Conservation (phyloP, 2,888 invertebrate species). For the Rutpela maculata region DNA sequence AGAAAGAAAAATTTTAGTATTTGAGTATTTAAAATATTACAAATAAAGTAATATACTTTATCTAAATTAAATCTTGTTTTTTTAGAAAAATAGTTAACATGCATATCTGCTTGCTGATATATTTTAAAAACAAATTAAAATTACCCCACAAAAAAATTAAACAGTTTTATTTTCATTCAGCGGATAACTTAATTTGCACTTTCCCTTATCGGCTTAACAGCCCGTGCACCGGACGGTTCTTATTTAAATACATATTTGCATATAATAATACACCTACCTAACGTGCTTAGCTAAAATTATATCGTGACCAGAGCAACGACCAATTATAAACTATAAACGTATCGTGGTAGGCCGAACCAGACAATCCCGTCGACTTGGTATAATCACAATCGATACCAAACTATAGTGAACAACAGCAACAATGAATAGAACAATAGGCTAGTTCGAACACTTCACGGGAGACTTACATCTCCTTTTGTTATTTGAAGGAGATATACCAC, state of each 20-base stretch:
- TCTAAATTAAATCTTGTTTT: too few relatives aligned
- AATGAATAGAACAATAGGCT: constrained; percentile 41
- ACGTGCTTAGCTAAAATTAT: not conserved
- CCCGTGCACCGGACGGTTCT: not conserved
- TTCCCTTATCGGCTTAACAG: not conserved
- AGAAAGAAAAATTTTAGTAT: too few relatives aligned
- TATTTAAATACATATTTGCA: not conserved
- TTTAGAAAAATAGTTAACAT: too few relatives aligned
- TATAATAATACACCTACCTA: not conserved
- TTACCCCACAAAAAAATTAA: too few relatives aligned
- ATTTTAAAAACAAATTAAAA: too few relatives aligned
- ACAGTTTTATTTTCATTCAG: too few relatives aligned
- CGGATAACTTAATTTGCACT: not conserved
- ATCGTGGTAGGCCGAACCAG: constrained; percentile 31
- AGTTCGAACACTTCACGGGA: constrained; percentile 41
- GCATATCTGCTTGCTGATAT: too few relatives aligned
- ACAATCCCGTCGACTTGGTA: constrained; percentile 35
- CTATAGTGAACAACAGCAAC: constrained; percentile 41
- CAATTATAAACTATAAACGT: constrained; percentile 9
- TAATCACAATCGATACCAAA: constrained; percentile 50
- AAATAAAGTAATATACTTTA: too few relatives aligned
- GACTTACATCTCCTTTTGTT: constrained; percentile 51
- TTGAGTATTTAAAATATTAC: too few relatives aligned
- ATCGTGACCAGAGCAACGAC: constrained; percentile 8
- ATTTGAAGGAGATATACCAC: constrained; percentile 53